Evolutionary conservation across 2,113 vertebrate species (phyloP).

Genomic region (Morone chrysops): DNA sequence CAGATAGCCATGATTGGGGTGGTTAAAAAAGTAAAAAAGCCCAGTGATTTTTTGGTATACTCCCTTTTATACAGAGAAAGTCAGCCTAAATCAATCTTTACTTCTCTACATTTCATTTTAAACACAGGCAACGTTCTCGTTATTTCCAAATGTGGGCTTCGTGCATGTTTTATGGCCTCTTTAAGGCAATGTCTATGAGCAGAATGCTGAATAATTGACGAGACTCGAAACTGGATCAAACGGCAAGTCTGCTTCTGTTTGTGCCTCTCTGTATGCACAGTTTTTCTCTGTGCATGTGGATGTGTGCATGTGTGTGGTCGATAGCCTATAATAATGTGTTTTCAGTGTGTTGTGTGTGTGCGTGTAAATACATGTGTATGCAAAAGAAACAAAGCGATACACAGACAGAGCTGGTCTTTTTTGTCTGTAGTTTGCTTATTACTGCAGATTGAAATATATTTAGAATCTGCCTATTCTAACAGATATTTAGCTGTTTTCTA

Average conservation of each 20-base stretch:
- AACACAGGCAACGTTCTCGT: slow-evolving; percentile 73
- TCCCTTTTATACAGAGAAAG: slow-evolving; percentile 24
- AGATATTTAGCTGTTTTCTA: background rate
- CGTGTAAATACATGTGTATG: background rate
- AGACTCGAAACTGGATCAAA: slow-evolving; percentile 82
- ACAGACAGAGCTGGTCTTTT: background rate
- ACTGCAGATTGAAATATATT: slow-evolving; percentile 20
- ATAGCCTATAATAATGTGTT: slow-evolving; percentile 17
- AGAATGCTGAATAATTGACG: slow-evolving; percentile 84
- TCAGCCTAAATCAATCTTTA: slow-evolving; percentile 71
- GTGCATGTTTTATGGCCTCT: slow-evolving; percentile 80
- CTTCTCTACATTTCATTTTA: slow-evolving; percentile 72
- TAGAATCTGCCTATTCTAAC: slow-evolving; percentile 4
- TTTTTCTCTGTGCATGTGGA: slow-evolving; percentile 42
- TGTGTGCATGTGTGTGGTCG: slow-evolving; percentile 25
- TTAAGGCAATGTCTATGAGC: slow-evolving; percentile 81
- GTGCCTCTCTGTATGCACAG: slow-evolving; percentile 59
- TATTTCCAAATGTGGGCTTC: slow-evolving; percentile 79
- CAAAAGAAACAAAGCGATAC: background rate
- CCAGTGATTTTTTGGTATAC: slow-evolving; percentile 25
- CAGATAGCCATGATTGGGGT: too few species aligned
- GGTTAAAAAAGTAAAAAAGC: slow-evolving; percentile 30
- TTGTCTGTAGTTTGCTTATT: background rate
- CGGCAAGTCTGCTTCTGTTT: slow-evolving; percentile 73
- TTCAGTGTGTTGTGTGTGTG: slow-evolving; percentile 3